Evolutionary conservation across 2,113 vertebrate species (phyloP).

Genomic region (Clarias gariepinus): DNA sequence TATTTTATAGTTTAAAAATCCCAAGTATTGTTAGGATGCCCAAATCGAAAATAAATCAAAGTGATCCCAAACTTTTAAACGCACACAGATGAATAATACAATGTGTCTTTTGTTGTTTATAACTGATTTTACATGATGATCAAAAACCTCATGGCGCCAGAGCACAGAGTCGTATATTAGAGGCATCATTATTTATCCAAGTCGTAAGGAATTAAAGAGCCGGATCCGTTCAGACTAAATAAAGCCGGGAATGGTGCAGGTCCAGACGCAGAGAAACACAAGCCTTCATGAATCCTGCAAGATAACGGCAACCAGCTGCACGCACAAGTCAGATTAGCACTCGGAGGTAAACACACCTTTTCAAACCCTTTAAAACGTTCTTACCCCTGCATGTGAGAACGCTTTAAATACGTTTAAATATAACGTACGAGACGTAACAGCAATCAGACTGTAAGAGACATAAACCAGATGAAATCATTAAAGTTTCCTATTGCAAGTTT

Average conservation of each 20-base stretch:
- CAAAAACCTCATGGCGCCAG: background rate
- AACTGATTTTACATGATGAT: background rate
- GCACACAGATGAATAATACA: background rate
- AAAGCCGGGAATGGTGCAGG: background rate
- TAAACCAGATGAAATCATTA: background rate
- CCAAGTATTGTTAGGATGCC: no score
- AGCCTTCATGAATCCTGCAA: background rate
- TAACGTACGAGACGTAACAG: background rate
- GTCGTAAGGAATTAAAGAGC: background rate
- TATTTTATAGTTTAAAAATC: no score
- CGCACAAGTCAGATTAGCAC: background rate
- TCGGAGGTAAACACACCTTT: background rate
- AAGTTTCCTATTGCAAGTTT: no score
- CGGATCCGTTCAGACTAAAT: slow-evolving; percentile 33
- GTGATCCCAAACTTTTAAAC: no score
- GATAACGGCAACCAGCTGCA: background rate
- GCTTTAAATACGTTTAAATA: no score
- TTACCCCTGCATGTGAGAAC: no score
- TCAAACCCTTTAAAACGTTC: background rate
- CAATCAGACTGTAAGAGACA: background rate
- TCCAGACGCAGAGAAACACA: slow-evolving; percentile 15
- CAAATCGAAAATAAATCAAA: no score
- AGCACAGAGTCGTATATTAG: background rate
- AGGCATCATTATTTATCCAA: background rate
- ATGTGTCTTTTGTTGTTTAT: background rate